Evolutionary conservation across 2,113 vertebrate genomes (phyloP).

Genomic region (Nansenia antarctica): DNA sequence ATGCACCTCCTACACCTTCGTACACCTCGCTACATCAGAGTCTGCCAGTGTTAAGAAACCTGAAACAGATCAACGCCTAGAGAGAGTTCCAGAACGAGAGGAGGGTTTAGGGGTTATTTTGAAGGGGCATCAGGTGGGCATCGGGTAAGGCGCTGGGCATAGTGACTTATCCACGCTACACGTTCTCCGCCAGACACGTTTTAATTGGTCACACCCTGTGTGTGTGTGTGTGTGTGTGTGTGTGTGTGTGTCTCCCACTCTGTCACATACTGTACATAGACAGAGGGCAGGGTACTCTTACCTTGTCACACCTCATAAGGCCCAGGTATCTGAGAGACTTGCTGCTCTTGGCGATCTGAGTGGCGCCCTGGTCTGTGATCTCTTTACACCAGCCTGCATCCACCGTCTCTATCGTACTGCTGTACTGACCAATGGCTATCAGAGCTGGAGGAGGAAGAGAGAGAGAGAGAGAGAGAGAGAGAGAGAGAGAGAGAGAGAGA

Average conservation of each 20-base stretch:
- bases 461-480: slow-evolving; percentile 13
- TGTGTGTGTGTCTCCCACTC: not conserved
- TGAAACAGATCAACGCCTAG: too few relatives aligned
- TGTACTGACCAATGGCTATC: slow-evolving; percentile 95
- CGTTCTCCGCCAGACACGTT: slow-evolving; percentile 5
- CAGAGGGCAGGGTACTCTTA: slow-evolving; percentile 50
- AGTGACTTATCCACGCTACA: slow-evolving; percentile 21
- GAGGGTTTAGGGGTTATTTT: too few relatives aligned
- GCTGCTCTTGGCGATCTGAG: slow-evolving; percentile 95
- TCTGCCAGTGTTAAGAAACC: too few relatives aligned
- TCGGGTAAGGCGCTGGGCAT: slow-evolving; percentile 2
- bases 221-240: not conserved
- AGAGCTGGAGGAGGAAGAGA: slow-evolving; percentile 75
- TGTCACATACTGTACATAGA: not conserved
- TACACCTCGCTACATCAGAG: too few relatives aligned
- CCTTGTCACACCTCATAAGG: slow-evolving; percentile 98
- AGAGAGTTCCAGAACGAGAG: too few relatives aligned
- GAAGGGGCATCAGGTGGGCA: slow-evolving; percentile 12
- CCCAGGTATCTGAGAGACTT: slow-evolving; percentile 96
- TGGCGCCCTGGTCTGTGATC: slow-evolving; percentile 96
- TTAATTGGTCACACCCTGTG: slow-evolving; percentile 29
- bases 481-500: slow-evolving; percentile 6
- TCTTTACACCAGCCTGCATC: slow-evolving; percentile 99
- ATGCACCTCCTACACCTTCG: too few relatives aligned
- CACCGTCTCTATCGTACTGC: slow-evolving; percentile 95